These are phyloP conservation scores for Todiramphus saurophagus DNA, from an alignment of 2,113 vertebrate genomes.

Conservation along the genomic window DNA sequence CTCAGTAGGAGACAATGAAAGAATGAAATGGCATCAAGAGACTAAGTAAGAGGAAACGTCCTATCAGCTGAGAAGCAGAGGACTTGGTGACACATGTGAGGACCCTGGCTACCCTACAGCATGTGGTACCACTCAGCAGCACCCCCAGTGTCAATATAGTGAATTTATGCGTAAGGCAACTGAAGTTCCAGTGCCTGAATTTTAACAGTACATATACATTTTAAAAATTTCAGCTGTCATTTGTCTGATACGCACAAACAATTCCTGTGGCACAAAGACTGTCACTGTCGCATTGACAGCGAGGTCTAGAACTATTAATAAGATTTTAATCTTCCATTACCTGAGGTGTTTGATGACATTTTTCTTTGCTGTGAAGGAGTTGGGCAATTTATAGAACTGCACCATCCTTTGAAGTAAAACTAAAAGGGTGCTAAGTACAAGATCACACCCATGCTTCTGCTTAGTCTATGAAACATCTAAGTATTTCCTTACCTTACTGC, in stretches of 20 bases:
- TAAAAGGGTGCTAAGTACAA: background rate
- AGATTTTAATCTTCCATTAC: background rate
- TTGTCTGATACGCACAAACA: background rate
- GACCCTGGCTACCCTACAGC: background rate
- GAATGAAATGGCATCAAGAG: background rate
- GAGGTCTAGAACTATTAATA: background rate
- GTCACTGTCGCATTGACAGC: background rate
- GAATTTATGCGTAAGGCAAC: background rate
- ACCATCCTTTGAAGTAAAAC: background rate
- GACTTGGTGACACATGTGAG: background rate
- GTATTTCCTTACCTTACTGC: background rate
- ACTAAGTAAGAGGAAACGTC: background rate
- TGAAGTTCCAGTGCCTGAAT: background rate
- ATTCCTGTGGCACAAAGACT: background rate
- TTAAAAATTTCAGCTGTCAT: background rate
- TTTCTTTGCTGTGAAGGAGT: background rate
- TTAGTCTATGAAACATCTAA: background rate
- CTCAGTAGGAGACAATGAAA: background rate
- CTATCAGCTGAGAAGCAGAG: background rate
- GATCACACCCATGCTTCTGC: background rate
- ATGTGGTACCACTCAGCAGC: background rate
- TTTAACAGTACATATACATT: background rate
- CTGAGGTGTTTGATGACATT: background rate
- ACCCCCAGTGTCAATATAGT: background rate
- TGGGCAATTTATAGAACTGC: background rate